Percentiles rank a stretch among this genome's conserved stretches.
These are phyloP conservation scores for Dolichoris vasculosae DNA, from an alignment of 1,140 invertebrate genomes.

Conservation along the genomic window DNA sequence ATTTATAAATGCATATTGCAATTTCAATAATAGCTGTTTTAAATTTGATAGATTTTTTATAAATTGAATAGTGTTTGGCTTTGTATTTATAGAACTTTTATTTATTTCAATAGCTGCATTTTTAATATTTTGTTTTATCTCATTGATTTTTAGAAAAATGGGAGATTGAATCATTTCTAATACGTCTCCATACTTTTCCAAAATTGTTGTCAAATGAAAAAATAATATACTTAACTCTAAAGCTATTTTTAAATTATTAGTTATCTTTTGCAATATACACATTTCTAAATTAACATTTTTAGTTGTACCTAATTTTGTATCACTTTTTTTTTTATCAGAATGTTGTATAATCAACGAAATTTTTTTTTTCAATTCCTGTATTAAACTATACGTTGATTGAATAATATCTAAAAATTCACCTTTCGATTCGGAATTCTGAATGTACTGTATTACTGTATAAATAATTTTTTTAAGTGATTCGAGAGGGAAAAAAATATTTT, in stretches of 20 bases:
- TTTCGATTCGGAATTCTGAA: constrained; percentile 40
- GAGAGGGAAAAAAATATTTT: constrained; percentile 58
- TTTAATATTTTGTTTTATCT: constrained; percentile 60
- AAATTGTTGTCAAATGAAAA: constrained; percentile 60
- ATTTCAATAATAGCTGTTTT: constrained; percentile 60
- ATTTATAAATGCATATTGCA: constrained; percentile 63
- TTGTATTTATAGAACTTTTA: constrained; percentile 51
- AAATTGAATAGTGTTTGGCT: constrained; percentile 56
- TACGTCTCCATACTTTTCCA: constrained; percentile 58
- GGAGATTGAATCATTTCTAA: constrained; percentile 35
- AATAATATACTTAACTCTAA: constrained; percentile 60
- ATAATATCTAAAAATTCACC: constrained; percentile 52
- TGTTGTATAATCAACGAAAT: constrained; percentile 57
- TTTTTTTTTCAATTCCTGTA: constrained; percentile 62
- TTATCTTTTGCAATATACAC: constrained; percentile 33
- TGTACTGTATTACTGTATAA: constrained; percentile 53
- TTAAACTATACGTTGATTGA: constrained; percentile 55
- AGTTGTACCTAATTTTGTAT: constrained; percentile 29
- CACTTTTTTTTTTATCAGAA: constrained; percentile 25
- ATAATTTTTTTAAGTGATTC: constrained; percentile 61
- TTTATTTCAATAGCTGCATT: constrained; percentile 56
- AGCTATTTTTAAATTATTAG: constrained; percentile 57
- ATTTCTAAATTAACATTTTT: constrained; percentile 42
- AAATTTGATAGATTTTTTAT: constrained; percentile 60
- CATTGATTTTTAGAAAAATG: constrained; percentile 59